Evolutionary conservation across 2,888 invertebrate genomes (phyloP).

Genomic region (Himalopsyche tibetana): DNA sequence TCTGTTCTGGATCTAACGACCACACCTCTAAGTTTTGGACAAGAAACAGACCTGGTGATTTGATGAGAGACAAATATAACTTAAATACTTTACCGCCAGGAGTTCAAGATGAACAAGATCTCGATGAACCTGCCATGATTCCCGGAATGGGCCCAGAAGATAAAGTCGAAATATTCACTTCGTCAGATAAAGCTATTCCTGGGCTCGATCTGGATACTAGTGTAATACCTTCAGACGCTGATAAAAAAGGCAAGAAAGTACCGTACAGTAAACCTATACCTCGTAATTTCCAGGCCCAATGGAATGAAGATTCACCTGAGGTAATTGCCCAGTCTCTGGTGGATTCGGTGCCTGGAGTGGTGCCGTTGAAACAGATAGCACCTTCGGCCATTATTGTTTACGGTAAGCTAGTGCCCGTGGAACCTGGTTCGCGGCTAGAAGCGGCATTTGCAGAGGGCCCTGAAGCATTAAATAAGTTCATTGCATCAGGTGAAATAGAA

Average conservation of each 20-base stretch:
- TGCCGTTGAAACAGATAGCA: conserved; percentile 85
- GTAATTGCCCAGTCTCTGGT: conserved; percentile 83
- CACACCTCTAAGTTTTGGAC: conserved; percentile 99
- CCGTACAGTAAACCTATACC: conserved; percentile 98
- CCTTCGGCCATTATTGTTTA: conserved; percentile 89
- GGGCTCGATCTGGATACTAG: conserved; percentile 89
- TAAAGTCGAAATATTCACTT: conserved; percentile 86
- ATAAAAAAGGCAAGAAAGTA: conserved; percentile 87
- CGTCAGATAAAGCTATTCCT: conserved; percentile 84
- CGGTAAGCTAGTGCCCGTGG: conserved; percentile 88
- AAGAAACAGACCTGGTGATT: conserved; percentile 97
- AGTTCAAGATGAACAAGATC: conserved; percentile 75
- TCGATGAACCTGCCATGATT: conserved; percentile 88
- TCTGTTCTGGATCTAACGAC: conserved; percentile 99
- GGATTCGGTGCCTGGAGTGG: conserved; percentile 87
- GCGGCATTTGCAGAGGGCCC: conserved; percentile 87
- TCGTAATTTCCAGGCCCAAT: conserved; percentile 96
- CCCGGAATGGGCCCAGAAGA: conserved; percentile 99
- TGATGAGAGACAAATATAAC: conserved; percentile 98
- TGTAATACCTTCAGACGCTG: conserved; percentile 81
- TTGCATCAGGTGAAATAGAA: conserved; percentile 88
- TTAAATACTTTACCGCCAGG: conserved; percentile 93
- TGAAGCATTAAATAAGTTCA: conserved; percentile 85
- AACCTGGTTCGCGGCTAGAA: conserved; percentile 86
- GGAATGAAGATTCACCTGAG: conserved; percentile 84